A percentile compares a stretch with the other conserved stretches of the same genome.
These are phyloP conservation scores for Microplitis mediator DNA, from an alignment of 1,140 invertebrate genomes.

Conservation along the genomic window DNA sequence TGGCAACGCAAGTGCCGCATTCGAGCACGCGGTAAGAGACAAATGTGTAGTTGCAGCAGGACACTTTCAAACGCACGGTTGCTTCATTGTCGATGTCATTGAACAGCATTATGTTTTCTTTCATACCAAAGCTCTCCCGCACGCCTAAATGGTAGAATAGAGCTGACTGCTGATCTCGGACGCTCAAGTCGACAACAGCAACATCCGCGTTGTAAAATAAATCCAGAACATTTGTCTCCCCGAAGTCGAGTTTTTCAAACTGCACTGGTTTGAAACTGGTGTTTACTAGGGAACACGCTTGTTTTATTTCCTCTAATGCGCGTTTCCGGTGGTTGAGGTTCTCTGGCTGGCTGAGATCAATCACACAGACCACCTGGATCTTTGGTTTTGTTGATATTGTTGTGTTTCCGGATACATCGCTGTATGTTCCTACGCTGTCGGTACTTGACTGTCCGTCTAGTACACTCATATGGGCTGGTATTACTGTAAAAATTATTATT, in stretches of 20 bases:
- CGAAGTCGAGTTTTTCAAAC: slow-evolving; percentile 88
- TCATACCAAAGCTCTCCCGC: slow-evolving; percentile 97
- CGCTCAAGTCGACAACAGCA: slow-evolving; percentile 92
- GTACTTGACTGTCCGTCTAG: slow-evolving; percentile 61
- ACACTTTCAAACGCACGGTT: slow-evolving; percentile 85
- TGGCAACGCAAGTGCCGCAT: slow-evolving; percentile 70
- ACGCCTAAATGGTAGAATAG: slow-evolving; percentile 97
- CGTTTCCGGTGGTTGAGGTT: slow-evolving; percentile 76
- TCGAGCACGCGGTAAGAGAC: slow-evolving; percentile 84
- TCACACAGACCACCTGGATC: slow-evolving; percentile 92
- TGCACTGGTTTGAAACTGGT: slow-evolving; percentile 81
- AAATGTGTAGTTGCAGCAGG: slow-evolving; percentile 86
- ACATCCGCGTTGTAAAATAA: slow-evolving; percentile 98
- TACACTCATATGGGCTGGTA: slow-evolving; percentile 33
- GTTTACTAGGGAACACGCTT: slow-evolving; percentile 78
- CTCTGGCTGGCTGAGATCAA: slow-evolving; percentile 78
- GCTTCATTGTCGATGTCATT: slow-evolving; percentile 89
- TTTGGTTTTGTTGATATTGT: slow-evolving; percentile 67
- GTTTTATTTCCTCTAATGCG: slow-evolving; percentile 83
- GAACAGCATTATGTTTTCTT: slow-evolving; percentile 93
- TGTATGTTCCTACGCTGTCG: slow-evolving; percentile 75
- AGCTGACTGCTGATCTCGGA: slow-evolving; percentile 87
- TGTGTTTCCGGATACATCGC: slow-evolving; percentile 73
- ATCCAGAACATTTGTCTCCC: slow-evolving; percentile 82
- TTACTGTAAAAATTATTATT: slow-evolving; percentile 22